A percentile compares a stretch with the other conserved stretches of the same genome.
Conservation (phyloP, 2,888 invertebrate genomes). For the Zygothrica quintamaculata region DNA sequence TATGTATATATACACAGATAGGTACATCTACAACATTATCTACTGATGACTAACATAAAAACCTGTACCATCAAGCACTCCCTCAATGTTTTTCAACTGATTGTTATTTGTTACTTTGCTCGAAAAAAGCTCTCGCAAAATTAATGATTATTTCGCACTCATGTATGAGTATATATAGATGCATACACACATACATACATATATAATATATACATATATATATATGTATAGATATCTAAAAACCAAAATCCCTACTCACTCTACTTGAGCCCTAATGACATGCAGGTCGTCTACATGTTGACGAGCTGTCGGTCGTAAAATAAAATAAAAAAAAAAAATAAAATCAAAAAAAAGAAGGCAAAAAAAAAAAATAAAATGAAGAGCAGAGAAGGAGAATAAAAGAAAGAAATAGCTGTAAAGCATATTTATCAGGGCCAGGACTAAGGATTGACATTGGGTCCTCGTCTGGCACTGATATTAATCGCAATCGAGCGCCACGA, state of each 20-base stretch:
- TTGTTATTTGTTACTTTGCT: constrained; percentile 36
- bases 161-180: constrained; percentile 22
- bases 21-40: constrained; percentile 16
- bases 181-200: constrained; percentile 4
- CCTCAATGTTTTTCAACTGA: constrained; percentile 28
- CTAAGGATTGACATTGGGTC: not conserved
- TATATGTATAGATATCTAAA: constrained; percentile 19
- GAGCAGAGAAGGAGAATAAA: not conserved
- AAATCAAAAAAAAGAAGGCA: not conserved
- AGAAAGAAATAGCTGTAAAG: constrained; percentile 21
- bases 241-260: constrained; percentile 36
- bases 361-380: constrained; percentile 2
- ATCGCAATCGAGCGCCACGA: constrained; percentile 46
- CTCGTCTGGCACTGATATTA: constrained; percentile 48
- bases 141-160: constrained; percentile 63
- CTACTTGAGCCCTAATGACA: constrained; percentile 63
- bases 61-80: constrained; percentile 25
- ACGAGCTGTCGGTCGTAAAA: constrained; percentile 59
- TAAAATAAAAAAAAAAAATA: constrained; percentile 19
- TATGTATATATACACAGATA: too few species aligned
- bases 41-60: constrained; percentile 27
- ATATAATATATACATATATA: not conserved
- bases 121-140: constrained; percentile 36
- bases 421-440: constrained; percentile 34
- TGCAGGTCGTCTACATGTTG: constrained; percentile 61